phyloP scores from a whole-genome alignment of 2,113 vertebrate genomes.

The Panurus biarmicus region DNA sequence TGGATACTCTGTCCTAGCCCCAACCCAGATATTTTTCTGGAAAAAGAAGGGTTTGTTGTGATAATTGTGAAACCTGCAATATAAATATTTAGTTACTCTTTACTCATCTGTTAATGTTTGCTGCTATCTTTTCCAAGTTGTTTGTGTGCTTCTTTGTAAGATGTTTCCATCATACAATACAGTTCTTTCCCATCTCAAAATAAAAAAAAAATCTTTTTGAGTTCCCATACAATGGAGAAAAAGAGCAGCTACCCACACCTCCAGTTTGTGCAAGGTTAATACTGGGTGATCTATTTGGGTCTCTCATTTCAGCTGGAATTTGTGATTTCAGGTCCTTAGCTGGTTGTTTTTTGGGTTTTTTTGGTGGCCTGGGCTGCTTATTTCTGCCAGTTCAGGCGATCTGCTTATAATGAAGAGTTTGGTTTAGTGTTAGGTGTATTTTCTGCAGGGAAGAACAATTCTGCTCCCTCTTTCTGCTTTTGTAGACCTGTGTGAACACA shows the following conservation, averaged over 20 bases:
- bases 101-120: neutral
- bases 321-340: neutral
- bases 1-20: neutral
- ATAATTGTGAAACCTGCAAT: neutral
- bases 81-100: neutral
- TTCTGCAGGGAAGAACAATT: neutral
- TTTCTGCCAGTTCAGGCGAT: neutral
- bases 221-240: neutral
- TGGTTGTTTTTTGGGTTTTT: neutral
- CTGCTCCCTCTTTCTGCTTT: neutral
- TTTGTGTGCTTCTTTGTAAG: neutral
- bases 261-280: neutral
- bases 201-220: neutral
- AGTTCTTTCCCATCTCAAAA: neutral
- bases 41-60: neutral
- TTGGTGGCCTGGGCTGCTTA: neutral
- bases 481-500: neutral
- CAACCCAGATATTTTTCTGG: neutral
- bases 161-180: neutral
- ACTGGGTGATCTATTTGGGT: neutral
- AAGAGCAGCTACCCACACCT: neutral
- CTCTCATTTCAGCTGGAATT: neutral
- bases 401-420: neutral
- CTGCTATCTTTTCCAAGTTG: neutral
- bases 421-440: neutral